Conservation (phyloP, 2,888 invertebrate species). For the Hyposoter didymator region DNA sequence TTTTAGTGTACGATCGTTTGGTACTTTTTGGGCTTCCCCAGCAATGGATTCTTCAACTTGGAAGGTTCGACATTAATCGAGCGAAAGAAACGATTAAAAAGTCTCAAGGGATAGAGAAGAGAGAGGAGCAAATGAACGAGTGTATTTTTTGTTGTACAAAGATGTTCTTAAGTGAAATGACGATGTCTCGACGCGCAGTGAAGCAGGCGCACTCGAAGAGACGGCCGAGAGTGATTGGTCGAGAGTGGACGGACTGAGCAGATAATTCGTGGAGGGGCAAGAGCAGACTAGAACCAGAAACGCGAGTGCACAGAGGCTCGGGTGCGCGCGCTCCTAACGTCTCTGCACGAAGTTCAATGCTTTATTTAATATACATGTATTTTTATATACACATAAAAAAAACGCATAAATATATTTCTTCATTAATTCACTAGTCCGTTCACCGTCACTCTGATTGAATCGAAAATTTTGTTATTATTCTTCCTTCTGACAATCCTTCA, state of each 20-base stretch:
- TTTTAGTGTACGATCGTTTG: neutral
- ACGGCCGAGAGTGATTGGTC: slow-evolving; percentile 62
- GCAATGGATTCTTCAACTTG: neutral
- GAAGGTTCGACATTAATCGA: neutral
- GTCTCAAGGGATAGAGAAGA: neutral
- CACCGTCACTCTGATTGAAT: slow-evolving; percentile 21
- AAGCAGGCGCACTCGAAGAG: slow-evolving; percentile 37
- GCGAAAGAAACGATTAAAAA: neutral
- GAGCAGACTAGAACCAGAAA: slow-evolving; percentile 39
- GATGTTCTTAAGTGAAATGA: slow-evolving; percentile 50
- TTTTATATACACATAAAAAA: slow-evolving; percentile 36
- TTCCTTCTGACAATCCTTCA: neutral
- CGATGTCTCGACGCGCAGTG: slow-evolving; percentile 42
- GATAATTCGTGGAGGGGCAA: slow-evolving; percentile 49
- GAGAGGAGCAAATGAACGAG: neutral
- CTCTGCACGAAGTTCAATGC: slow-evolving; percentile 59
- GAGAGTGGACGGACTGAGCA: slow-evolving; percentile 58
- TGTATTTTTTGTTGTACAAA: slow-evolving; percentile 15
- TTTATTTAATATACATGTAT: slow-evolving; percentile 15
- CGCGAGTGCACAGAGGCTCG: slow-evolving; percentile 60
- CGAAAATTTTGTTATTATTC: slow-evolving; percentile 9
- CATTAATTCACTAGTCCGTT: slow-evolving; percentile 49
- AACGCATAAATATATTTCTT: slow-evolving; percentile 24
- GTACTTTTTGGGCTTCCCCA: neutral
- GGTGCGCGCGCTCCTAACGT: slow-evolving; percentile 65